Evolutionary conservation across 2,113 vertebrate species (phyloP).

Genomic region (Sclerurus mexicanus): DNA sequence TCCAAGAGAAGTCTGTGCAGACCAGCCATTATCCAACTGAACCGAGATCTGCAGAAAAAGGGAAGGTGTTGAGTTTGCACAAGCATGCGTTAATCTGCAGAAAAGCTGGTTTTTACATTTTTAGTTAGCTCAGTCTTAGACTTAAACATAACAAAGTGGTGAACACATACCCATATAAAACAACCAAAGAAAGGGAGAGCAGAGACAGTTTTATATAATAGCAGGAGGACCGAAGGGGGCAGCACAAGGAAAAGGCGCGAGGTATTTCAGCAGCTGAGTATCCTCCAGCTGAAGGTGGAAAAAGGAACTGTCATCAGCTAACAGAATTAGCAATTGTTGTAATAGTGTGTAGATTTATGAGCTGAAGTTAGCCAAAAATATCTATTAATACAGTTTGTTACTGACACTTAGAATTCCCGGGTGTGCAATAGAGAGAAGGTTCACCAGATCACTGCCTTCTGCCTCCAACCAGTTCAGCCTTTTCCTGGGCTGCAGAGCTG

Average conservation of each 20-base stretch:
- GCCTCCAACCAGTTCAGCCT: background rate
- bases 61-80: background rate
- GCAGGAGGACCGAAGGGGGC: background rate
- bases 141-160: background rate
- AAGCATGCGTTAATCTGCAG: background rate
- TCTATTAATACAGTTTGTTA: background rate
- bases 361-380: background rate
- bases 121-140: background rate
- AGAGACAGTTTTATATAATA: background rate
- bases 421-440: fast-evolving
- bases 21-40: background rate
- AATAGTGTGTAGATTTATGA: fast-evolving
- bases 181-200: fast-evolving
- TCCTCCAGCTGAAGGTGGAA: background rate
- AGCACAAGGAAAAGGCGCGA: too few species aligned
- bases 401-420: background rate
- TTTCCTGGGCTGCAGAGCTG: fast-evolving
- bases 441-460: fast-evolving
- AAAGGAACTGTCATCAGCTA: background rate
- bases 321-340: background rate
- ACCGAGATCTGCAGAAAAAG: background rate
- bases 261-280: background rate
- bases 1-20: background rate
- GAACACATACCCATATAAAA: background rate
- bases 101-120: background rate